A percentile compares a stretch with the other conserved stretches of the same genome.
Evolutionary conservation across 2,888 invertebrate genomes (phyloP).

Genomic region (Nebria salina): DNA sequence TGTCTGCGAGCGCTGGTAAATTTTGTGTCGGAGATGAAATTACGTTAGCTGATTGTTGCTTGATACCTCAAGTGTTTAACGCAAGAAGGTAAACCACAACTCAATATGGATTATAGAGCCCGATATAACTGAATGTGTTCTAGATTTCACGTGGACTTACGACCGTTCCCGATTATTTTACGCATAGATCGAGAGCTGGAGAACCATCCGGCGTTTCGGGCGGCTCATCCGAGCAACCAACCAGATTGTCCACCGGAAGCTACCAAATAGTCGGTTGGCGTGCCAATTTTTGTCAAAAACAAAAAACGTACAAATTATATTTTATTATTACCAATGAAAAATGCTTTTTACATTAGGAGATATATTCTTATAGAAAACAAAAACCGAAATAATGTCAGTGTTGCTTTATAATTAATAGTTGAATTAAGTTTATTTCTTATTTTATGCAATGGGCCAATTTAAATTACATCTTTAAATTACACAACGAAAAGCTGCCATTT

Average conservation of each 20-base stretch:
- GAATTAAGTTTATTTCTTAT: background rate
- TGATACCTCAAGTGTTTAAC: conserved; percentile 96
- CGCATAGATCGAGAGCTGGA: conserved; percentile 87
- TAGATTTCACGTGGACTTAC: conserved; percentile 93
- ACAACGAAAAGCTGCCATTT: conserved; percentile 6
- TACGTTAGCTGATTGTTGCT: conserved; percentile 92
- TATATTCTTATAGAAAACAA: conserved; percentile 39
- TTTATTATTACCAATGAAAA: conserved; percentile 28
- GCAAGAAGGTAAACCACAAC: conserved; percentile 77
- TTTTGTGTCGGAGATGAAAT: conserved; percentile 95
- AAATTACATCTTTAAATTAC: background rate
- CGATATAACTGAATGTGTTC: background rate
- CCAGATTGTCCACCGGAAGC: conserved; percentile 94
- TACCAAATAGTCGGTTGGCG: conserved; percentile 68
- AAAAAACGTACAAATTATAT: conserved; percentile 46
- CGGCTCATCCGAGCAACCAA: conserved; percentile 90
- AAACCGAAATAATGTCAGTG: conserved; percentile 11
- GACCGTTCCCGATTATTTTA: conserved; percentile 88
- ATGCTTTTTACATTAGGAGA: conserved; percentile 40
- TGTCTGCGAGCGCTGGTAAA: conserved; percentile 86
- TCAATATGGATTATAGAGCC: background rate
- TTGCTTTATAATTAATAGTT: background rate
- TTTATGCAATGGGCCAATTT: background rate
- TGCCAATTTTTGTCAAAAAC: conserved; percentile 17
- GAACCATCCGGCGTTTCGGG: conserved; percentile 89